Evolutionary conservation across 92 coral and sea anemone species (phyloP).

Genomic region (Parazoanthus darwini): DNA sequence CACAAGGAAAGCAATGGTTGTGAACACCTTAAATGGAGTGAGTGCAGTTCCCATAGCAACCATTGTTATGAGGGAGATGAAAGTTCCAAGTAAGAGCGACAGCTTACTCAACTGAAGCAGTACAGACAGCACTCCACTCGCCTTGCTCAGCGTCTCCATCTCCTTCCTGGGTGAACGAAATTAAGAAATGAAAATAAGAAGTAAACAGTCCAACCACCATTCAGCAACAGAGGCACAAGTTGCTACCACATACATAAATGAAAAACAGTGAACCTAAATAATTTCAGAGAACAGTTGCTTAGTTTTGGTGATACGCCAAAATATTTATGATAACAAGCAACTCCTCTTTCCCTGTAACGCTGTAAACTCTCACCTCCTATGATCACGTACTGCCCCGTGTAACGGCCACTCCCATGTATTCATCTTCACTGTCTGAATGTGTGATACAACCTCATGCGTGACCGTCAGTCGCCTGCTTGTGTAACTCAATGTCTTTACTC

Average conservation of each 20-base stretch:
- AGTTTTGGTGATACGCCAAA: too few relatives aligned
- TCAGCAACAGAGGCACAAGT: not conserved
- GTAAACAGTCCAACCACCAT: too few relatives aligned
- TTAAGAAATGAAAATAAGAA: not conserved
- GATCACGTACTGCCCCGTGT: not conserved
- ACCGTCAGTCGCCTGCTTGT: constrained; percentile 25
- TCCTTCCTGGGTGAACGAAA: constrained; percentile 20
- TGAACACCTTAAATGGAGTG: constrained; percentile 30
- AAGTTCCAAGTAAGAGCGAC: constrained; percentile 27
- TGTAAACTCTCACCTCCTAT: constrained; percentile 22
- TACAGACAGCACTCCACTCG: constrained; percentile 25
- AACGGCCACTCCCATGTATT: constrained; percentile 34
- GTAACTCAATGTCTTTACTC: constrained; percentile 17
- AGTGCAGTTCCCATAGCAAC: constrained; percentile 30
- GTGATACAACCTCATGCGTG: constrained; percentile 40
- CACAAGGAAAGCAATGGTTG: constrained; percentile 35
- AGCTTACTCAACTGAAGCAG: constrained; percentile 27
- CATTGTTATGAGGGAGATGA: constrained; percentile 39
- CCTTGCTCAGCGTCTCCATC: constrained; percentile 27
- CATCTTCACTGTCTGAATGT: constrained; percentile 30
- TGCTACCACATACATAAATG: not conserved
- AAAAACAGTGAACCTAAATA: too few relatives aligned
- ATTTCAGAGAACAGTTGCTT: too few relatives aligned
- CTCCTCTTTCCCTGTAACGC: too few relatives aligned
- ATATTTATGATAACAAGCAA: too few relatives aligned